Conservation (phyloP, 2,113 vertebrate genomes). For the Catharus minimus region DNA sequence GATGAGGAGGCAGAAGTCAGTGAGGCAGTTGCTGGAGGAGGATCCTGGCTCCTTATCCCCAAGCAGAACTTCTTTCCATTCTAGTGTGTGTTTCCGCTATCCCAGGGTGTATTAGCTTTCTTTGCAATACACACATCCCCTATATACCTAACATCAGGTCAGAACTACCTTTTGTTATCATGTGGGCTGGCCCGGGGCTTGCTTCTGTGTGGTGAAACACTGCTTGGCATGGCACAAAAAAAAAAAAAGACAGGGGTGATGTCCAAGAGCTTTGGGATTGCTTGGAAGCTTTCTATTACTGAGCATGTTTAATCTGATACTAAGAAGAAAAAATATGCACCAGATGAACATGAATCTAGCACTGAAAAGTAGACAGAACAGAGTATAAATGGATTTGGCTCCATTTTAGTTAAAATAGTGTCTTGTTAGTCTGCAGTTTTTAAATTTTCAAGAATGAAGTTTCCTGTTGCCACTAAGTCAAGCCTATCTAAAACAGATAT, state of each 20-base stretch:
- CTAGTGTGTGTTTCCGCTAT: constrained; percentile 76
- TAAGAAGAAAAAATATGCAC: constrained; percentile 48
- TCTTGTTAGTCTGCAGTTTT: background rate
- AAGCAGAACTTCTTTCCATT: constrained; percentile 75
- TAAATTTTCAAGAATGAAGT: background rate
- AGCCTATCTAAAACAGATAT: background rate
- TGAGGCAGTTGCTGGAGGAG: constrained; percentile 81
- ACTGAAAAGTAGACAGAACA: background rate
- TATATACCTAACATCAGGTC: constrained; percentile 73
- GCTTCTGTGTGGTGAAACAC: constrained; percentile 75
- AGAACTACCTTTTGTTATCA: constrained; percentile 72
- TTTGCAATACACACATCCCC: constrained; percentile 68
- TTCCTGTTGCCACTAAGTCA: background rate
- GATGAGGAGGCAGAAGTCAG: constrained; percentile 83
- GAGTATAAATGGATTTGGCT: background rate
- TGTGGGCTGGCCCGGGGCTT: constrained; percentile 75
- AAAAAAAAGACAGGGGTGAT: background rate
- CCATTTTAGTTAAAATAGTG: background rate
- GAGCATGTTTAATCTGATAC: constrained; percentile 80
- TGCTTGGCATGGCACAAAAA: constrained; percentile 79
- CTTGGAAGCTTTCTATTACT: constrained; percentile 80
- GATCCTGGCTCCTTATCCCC: constrained; percentile 74
- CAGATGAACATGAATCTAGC: background rate
- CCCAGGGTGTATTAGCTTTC: constrained; percentile 73
- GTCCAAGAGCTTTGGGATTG: constrained; percentile 65